Base-by-base conservation (phyloP, 2,888 invertebrate genomes). In the Torymus auratus region DNA sequence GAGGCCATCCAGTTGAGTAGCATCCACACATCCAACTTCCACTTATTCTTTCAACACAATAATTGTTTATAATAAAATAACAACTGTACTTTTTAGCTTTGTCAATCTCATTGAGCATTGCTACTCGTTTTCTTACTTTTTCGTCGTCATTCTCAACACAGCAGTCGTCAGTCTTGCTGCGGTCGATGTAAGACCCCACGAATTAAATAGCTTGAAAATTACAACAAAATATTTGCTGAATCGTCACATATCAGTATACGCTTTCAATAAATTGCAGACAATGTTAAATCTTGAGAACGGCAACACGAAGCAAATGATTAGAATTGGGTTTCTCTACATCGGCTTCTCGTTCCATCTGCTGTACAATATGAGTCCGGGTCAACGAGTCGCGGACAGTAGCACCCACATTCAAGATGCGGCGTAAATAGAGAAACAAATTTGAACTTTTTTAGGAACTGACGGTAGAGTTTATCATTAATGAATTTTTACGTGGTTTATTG, bases 321-420 rank as follows among this genome's bases (percentile, higher is more conserved):
- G 78, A 52, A 53, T 79, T 13, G 68, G 61, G 0, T 41, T 62
- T 52, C 20, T 73, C 3, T 79, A 73, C 28, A 23, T 73, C 2
- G 73, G 68, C 10, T 79, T 79, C 23, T 68, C 68, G 7, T 55
- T 61, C 7, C 78, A 62, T 23, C 10, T 79, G 13, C 14, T 73
- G 12, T 68, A 50, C 50, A 79, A 73, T 13, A 62, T 73, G 69
- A 17, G 17, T n/a, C 78, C 73, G 12, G 73, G 78, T 2, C 78
- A 79, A 56, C 28, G 13, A 55, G 61, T 79, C 2, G 56, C 55
- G 3, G 78, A 79, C 12, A 67, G 68, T 60, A 79, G 78, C 17
- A 1, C 23, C 3, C 41, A 61, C 10, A 13, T 79, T 23, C 67
- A 52, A 20, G 15, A 68, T 0, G 73, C 78, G 7, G 73, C 56